Base-by-base conservation (phyloP, 2,797 vertebrate genomes). In the Coracias cyanogaster region DNA sequence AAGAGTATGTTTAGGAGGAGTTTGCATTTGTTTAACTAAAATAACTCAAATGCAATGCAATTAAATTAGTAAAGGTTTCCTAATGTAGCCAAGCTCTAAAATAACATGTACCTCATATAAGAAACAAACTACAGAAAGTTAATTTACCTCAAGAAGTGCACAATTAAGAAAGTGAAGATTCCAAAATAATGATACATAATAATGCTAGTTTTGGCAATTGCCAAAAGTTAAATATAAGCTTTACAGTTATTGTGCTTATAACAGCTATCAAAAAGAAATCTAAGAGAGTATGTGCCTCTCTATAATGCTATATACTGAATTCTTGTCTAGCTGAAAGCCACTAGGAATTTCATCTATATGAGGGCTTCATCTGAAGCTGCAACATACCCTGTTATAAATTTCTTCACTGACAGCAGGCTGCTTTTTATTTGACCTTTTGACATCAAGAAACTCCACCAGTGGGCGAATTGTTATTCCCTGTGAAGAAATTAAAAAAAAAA, bases 401-500 rank as follows among this genome's bases (percentile, higher is more conserved):
- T 99, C 99, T 80, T 98, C 98, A 67, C 99, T 99, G 95, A 99
- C 99, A 93, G 98, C 99, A 90, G 98, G 98, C 33, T 99, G 98
- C 41, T 99, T 99, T 93, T 99, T 99, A 95, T 99, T 99, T 91
- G 99, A 98, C 94, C 98, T 98, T 96, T 99, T 99, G 66, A 99
- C 99, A 84, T 99, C 99, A 93, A 99, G 99, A 93, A 98, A 98
- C 89, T 99, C 99, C 66, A 99, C 99, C 83, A 99, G 94, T 51
- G 99, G 99, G 33, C 99, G 98, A 94, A 99, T 99, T 52, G 99
- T 99, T 97, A 99, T 99, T 92, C 99, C 99, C 99, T 99, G 91
- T 17, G 64, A 74, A 93, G 37, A 24, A 86, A 22, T 62, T 62
- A 89, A 57, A 15, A 55, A 54, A 57, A 57, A 26, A 71, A 70